Evolutionary conservation across 2,888 invertebrate species (phyloP).

Genomic region (Pristionchus maxplancki): DNA sequence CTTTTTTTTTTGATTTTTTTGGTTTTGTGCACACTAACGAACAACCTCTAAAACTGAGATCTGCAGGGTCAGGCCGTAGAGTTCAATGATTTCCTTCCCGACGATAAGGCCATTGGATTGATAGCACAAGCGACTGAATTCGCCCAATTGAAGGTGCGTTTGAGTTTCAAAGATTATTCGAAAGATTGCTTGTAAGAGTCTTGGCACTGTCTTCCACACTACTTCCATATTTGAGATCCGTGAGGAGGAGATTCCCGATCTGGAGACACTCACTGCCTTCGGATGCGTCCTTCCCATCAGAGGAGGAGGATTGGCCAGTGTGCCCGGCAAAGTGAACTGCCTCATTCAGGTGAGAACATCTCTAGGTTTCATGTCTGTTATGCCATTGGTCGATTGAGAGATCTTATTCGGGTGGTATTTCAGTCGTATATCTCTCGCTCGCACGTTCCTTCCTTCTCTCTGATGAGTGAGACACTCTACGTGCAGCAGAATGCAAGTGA

Average conservation of each 20-base stretch:
- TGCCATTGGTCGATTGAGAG: neutral
- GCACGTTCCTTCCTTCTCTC: constrained; percentile 87
- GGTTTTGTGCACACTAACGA: too few species aligned
- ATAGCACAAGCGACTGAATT: constrained; percentile 95
- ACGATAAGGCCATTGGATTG: constrained; percentile 84
- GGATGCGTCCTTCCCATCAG: constrained; percentile 88
- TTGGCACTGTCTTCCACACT: neutral
- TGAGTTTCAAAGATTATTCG: neutral
- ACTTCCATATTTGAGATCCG: constrained; percentile 83
- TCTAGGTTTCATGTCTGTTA: neutral
- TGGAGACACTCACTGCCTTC: constrained; percentile 86
- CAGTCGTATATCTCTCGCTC: constrained; percentile 82
- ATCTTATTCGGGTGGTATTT: constrained; percentile 28
- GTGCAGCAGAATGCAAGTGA: constrained; percentile 84
- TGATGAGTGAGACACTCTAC: constrained; percentile 91
- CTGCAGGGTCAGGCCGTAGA: constrained; percentile 56
- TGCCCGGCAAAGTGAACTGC: constrained; percentile 95
- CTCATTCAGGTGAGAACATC: constrained; percentile 84
- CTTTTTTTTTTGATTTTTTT: too few species aligned
- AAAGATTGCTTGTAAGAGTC: neutral
- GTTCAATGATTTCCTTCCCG: constrained; percentile 80
- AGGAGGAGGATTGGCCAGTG: constrained; percentile 90
- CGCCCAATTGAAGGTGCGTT: constrained; percentile 89
- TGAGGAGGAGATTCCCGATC: constrained; percentile 93
- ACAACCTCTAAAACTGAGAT: neutral